Percentiles rank a stretch among this genome's conserved stretches.
Evolutionary conservation across 2,888 invertebrate species (phyloP).

Genomic region (Rotaria magnacalcarata): DNA sequence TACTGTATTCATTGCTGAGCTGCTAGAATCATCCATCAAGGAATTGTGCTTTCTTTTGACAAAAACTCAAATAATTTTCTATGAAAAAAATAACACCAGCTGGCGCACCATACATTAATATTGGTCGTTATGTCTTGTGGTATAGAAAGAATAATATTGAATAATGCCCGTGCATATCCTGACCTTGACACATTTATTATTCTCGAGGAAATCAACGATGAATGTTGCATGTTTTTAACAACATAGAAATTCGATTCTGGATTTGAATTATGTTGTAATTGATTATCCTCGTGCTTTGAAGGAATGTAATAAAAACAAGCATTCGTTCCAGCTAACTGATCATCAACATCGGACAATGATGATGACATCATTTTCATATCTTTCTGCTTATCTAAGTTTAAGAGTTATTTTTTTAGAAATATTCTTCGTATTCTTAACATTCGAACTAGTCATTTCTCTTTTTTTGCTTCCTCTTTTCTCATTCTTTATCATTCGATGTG

Average conservation of each 20-base stretch:
- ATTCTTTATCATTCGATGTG: too few species aligned
- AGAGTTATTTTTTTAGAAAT: background rate
- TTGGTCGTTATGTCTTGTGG: background rate
- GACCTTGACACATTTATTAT: background rate
- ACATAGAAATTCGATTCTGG: background rate
- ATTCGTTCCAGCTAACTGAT: background rate
- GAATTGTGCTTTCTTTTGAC: too few species aligned
- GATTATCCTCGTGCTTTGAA: background rate
- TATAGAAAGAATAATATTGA: background rate
- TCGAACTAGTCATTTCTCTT: background rate
- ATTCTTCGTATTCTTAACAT: background rate
- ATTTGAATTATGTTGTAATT: background rate
- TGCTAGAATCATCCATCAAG: too few species aligned
- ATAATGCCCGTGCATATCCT: background rate
- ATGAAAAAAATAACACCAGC: background rate
- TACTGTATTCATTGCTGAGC: background rate
- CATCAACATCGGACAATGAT: background rate
- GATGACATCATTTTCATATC: background rate
- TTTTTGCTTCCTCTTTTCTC: background rate
- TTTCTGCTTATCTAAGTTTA: background rate
- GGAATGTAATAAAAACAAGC: background rate
- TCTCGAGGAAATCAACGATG: background rate
- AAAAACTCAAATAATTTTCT: too few species aligned
- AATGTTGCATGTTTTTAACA: background rate
- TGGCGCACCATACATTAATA: background rate